Evolutionary conservation across 2,888 invertebrate species (phyloP), one percentile per base, ranked within the genome.

Genomic region (Dastarcus helophoroides): DNA sequence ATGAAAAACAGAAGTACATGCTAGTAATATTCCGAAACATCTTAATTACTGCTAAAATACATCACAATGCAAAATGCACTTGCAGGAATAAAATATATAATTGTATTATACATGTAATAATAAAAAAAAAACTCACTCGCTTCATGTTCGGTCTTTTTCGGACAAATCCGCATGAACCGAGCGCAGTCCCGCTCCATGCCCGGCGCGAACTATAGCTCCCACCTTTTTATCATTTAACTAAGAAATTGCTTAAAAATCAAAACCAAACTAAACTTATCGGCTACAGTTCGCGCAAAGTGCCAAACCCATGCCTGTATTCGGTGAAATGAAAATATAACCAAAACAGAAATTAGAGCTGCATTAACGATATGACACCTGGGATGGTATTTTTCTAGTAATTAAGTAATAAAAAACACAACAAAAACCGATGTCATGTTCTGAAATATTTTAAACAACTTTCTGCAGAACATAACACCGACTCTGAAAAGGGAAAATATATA

Each of bases 81-180:
- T 74, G 74, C 75, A 73, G 75, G 71, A 76, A 77, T 76, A 77
- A 76, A 76, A 77, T 75, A 76, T 77, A 76, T 73, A 74, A 74
- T 59, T 62, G 67, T 67, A 63, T 58, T 59, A 59, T 60, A 62
- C 58, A 60, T 51, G 46, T 57, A 54, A 51, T 53, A 53, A n/a
- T n/a, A n/a, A 50, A 53, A 55, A 47, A 51, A 55, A 55, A 47
- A 49, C 46, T 51, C 52, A 54, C 56, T 56, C 56, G 50, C 47
- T 54, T 54, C 57, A 55, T 51, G 54, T 51, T 55, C 47, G 47
- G 45, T 50, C 44, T 39, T 39, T 13, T 28, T 44, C 43, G 43
- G 46, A 44, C 46, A 49, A 47, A n/a, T 43, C 43, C 42, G 44
- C 51, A 53, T 54, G 54, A 56, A 55, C 48, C 51, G 52, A 54